phyloP scores from a whole-genome alignment of 2,113 vertebrate genomes.

The Sterrhoptilus dennistouni region DNA sequence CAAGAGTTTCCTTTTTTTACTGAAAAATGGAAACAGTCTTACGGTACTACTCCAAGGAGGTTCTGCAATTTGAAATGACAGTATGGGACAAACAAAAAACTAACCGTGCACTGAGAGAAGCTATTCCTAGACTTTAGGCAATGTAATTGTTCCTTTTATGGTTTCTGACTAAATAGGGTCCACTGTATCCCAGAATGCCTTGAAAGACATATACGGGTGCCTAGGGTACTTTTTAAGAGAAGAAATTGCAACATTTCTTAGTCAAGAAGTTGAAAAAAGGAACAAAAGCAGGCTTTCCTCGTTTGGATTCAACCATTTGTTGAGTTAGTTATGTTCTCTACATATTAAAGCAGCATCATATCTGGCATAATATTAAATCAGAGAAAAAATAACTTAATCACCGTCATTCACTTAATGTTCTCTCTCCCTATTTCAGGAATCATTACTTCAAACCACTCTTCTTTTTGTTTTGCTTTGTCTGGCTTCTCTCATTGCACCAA shows the following conservation, averaged over 20 bases:
- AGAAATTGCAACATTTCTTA: neutral
- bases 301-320: neutral
- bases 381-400: neutral
- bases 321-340: neutral
- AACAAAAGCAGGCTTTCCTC: neutral
- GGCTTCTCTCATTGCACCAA: neutral
- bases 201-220: neutral
- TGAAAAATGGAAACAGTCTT: neutral
- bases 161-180: neutral
- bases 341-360: neutral
- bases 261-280: neutral
- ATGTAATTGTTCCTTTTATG: neutral
- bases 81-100: neutral
- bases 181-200: neutral
- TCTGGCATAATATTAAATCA: neutral
- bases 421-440: neutral
- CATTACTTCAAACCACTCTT: neutral
- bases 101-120: neutral
- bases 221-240: neutral
- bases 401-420: neutral
- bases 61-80: neutral
- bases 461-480: neutral
- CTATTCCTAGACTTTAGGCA: neutral
- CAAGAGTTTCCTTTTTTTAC: neutral
- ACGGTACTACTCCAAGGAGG: neutral